Conservation (phyloP, 2,888 invertebrate species). For the Drosophila rubida region DNA sequence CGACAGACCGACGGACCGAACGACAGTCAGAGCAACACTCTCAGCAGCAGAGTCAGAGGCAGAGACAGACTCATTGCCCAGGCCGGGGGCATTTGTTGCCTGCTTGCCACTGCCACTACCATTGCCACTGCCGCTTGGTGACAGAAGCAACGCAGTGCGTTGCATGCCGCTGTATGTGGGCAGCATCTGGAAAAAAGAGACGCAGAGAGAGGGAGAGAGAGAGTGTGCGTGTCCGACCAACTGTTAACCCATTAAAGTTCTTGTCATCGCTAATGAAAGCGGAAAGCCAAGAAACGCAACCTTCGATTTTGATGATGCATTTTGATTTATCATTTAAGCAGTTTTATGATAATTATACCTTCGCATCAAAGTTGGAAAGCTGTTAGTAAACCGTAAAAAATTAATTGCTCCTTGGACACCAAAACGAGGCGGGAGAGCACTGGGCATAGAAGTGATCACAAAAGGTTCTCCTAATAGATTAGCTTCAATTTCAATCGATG, state of each 20-base stretch:
- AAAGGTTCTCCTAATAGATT: neutral
- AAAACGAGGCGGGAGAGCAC: neutral
- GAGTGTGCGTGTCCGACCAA: slow-evolving; percentile 19
- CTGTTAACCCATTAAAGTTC: slow-evolving; percentile 51
- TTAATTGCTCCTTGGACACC: neutral
- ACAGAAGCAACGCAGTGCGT: slow-evolving; percentile 59
- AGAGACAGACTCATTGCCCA: slow-evolving; percentile 7
- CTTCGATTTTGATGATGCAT: slow-evolving; percentile 11
- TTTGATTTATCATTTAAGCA: slow-evolving; percentile 16
- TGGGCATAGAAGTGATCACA: too few species aligned
- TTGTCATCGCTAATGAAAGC: slow-evolving; percentile 33
- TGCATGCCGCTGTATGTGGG: slow-evolving; percentile 47
- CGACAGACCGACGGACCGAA: neutral
- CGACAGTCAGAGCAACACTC: slow-evolving; percentile 16
- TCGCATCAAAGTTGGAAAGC: neutral
- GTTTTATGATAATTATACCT: slow-evolving; percentile 15
- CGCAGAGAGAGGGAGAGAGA: slow-evolving; percentile 12
- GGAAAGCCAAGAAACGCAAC: neutral
- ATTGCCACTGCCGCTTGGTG: slow-evolving; percentile 50
- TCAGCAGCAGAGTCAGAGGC: slow-evolving; percentile 6
- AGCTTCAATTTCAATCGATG: neutral
- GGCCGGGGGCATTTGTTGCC: slow-evolving; percentile 48
- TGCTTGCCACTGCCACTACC: slow-evolving; percentile 3
- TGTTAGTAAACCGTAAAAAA: slow-evolving; percentile 3
- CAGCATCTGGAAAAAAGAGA: slow-evolving; percentile 9